phyloP scores from a whole-genome alignment of 2,113 vertebrate genomes.

The Paramormyrops kingsleyae region DNA sequence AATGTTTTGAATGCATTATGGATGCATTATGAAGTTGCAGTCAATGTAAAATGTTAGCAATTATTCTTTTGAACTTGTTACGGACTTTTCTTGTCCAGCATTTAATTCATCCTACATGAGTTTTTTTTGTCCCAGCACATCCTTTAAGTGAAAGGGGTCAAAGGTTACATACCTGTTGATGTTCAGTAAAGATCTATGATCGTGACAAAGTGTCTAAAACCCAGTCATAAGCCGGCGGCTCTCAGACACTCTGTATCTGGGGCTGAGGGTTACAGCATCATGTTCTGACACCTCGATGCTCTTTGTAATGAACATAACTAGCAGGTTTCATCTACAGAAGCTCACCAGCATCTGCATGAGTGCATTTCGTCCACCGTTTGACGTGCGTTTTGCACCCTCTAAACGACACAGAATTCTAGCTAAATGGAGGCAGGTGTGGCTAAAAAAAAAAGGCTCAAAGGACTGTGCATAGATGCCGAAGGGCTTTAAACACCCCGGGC shows the following conservation, averaged over 20 bases:
- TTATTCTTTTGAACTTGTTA: neutral
- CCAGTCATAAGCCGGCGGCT: neutral
- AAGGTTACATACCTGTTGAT: neutral
- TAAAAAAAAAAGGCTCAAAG: neutral
- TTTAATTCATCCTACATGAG: neutral
- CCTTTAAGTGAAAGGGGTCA: neutral
- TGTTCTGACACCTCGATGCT: neutral
- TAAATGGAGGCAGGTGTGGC: conserved; percentile 14
- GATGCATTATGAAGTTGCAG: neutral
- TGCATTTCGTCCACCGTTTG: neutral
- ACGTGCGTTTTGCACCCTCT: neutral
- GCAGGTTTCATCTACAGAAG: neutral
- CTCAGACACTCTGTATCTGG: neutral
- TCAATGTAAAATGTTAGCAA: neutral
- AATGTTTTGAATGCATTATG: neutral
- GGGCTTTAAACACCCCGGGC: neutral
- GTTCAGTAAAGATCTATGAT: neutral
- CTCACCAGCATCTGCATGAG: neutral
- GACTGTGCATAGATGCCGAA: neutral
- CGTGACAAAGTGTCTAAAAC: neutral
- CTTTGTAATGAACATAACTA: neutral
- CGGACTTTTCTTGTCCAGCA: neutral
- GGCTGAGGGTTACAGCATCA: neutral
- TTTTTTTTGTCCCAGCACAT: neutral
- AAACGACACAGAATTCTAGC: neutral